phyloP scores from a whole-genome alignment of 2,888 invertebrate species.

The Abscondita cerata region DNA sequence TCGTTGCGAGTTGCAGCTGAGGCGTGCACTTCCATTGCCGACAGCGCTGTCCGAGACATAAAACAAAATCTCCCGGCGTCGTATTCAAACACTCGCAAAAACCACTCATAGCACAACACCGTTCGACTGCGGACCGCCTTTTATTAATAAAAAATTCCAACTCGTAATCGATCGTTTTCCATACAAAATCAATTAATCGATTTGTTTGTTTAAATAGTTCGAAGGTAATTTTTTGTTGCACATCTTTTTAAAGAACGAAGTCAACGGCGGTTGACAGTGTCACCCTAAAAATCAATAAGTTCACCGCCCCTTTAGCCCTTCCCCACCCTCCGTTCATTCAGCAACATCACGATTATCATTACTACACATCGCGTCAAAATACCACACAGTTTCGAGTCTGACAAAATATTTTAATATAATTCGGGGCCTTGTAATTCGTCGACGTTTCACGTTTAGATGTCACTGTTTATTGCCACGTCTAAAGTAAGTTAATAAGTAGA shows the following conservation, averaged over 20 bases:
- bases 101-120: constrained; percentile 48
- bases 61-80: constrained; percentile 58
- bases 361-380: constrained; percentile 50
- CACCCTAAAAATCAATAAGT: constrained; percentile 73
- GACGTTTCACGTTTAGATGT: constrained; percentile 45
- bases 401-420: constrained; percentile 12
- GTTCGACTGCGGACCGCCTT: constrained; percentile 40
- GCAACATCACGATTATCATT: constrained; percentile 56
- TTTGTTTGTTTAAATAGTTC: neutral
- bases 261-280: constrained; percentile 68
- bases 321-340: constrained; percentile 58
- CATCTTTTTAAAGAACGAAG: constrained; percentile 62
- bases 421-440: constrained; percentile 16
- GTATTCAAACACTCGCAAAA: constrained; percentile 53
- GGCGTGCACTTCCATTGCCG: constrained; percentile 51
- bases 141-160: constrained; percentile 17
- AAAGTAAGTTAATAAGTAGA: constrained; percentile 48
- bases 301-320: constrained; percentile 60
- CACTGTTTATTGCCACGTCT: constrained; percentile 55
- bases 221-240: constrained; percentile 56
- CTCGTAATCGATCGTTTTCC: neutral
- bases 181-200: neutral
- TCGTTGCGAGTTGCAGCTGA: constrained; percentile 55
- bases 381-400: constrained; percentile 25
- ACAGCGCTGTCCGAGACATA: constrained; percentile 49